phyloP scores from a whole-genome alignment of 2,113 vertebrate species.

The Trematocara marginatum region DNA sequence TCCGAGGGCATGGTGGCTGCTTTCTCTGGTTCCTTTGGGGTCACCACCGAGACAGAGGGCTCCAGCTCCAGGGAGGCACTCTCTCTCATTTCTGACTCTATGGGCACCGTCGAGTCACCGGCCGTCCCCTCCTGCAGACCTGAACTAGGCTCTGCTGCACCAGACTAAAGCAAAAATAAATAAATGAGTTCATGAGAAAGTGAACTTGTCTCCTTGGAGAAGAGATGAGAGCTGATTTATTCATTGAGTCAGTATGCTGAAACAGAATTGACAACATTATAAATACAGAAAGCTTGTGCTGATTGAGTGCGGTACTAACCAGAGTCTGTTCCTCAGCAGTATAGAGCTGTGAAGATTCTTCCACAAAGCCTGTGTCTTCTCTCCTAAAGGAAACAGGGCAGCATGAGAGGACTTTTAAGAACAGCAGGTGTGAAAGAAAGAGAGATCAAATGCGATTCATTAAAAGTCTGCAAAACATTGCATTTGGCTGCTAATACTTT shows the following conservation, averaged over 20 bases:
- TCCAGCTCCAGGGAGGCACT: slow-evolving; percentile 63
- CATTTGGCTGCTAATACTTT: neutral
- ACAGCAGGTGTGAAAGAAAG: neutral
- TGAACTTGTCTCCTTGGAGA: neutral
- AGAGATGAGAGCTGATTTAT: neutral
- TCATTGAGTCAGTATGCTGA: neutral
- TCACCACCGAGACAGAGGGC: slow-evolving; percentile 28
- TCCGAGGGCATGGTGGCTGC: slow-evolving; percentile 71
- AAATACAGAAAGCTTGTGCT: neutral
- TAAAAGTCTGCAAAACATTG: neutral
- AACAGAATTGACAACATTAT: neutral
- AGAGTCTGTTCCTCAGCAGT: slow-evolving; percentile 67
- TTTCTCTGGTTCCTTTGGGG: slow-evolving; percentile 44
- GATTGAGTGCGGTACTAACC: slow-evolving; percentile 54
- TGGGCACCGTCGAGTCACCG: slow-evolving; percentile 44
- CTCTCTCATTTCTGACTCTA: slow-evolving; percentile 57
- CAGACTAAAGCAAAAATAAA: slow-evolving; percentile 41
- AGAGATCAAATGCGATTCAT: neutral
- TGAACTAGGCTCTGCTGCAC: slow-evolving; percentile 47
- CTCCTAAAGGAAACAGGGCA: slow-evolving; percentile 51
- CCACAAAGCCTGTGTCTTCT: slow-evolving; percentile 75
- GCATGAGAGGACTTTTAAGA: neutral
- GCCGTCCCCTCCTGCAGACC: slow-evolving; percentile 35
- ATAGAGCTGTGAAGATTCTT: slow-evolving; percentile 68
- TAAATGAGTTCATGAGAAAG: neutral